phyloP scores from a whole-genome alignment of 1,140 invertebrate genomes.

The Cotesia chilonis region DNA sequence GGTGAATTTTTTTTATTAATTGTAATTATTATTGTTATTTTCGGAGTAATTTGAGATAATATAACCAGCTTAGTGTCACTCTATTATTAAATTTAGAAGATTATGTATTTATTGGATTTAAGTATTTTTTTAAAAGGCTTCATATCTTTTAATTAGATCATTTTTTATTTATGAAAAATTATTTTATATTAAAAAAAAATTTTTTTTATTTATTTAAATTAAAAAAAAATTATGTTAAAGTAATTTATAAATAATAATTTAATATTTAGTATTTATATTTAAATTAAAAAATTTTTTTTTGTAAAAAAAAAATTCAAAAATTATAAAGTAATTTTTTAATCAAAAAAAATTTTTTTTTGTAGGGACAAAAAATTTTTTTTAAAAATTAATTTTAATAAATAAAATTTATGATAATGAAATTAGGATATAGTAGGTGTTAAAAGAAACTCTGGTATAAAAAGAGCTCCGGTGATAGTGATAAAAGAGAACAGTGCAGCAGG shows the following conservation, averaged over 20 bases:
- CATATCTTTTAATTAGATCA: background rate
- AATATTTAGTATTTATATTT: too few species aligned
- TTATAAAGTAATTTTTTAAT: too few species aligned
- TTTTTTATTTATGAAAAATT: too few species aligned
- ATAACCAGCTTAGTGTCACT: background rate
- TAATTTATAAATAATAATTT: too few species aligned
- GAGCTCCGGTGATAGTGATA: constrained; percentile 48
- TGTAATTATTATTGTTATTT: background rate
- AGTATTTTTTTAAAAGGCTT: background rate
- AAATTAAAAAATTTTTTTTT: too few species aligned
- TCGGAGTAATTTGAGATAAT: background rate
- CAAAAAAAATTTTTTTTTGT: too few species aligned
- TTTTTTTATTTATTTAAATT: too few species aligned
- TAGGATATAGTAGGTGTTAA: constrained; percentile 1
- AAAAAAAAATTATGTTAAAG: too few species aligned
- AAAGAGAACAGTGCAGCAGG: constrained; percentile 60
- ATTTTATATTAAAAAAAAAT: too few species aligned
- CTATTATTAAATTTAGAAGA: background rate
- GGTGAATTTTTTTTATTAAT: constrained; percentile 47
- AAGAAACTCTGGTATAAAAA: background rate
- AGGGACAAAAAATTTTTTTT: too few species aligned
- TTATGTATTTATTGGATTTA: constrained; percentile 3
- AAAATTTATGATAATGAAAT: constrained; percentile 5
- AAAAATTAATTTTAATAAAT: background rate
- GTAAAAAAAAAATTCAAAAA: too few species aligned